Evolutionary conservation across 1,140 invertebrate genomes (phyloP).

Genomic region (Euwallacea similis): DNA sequence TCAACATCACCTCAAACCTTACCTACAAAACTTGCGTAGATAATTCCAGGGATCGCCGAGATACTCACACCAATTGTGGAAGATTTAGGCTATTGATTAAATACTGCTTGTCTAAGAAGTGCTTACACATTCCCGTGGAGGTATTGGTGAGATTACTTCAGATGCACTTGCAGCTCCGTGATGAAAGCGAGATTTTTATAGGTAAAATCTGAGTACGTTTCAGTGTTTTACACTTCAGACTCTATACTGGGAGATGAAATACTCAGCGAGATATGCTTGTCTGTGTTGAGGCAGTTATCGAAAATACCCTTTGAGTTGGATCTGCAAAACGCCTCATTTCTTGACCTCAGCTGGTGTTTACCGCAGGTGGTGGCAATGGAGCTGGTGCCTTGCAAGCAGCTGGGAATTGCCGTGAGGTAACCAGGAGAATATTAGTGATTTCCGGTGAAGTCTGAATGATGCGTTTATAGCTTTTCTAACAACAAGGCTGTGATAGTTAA

Average conservation of each 20-base stretch:
- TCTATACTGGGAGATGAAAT: slow-evolving; percentile 59
- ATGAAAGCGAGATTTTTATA: slow-evolving; percentile 16
- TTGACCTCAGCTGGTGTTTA: slow-evolving; percentile 62
- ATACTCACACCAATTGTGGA: slow-evolving; percentile 56
- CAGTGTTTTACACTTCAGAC: slow-evolving; percentile 41
- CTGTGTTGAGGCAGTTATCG: slow-evolving; percentile 59
- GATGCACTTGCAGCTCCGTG: background rate
- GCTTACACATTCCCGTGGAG: slow-evolving; percentile 60
- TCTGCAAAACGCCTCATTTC: slow-evolving; percentile 58
- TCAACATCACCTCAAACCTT: slow-evolving; percentile 48
- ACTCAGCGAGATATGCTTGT: slow-evolving; percentile 61
- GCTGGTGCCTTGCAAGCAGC: slow-evolving; percentile 60
- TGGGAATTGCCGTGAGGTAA: slow-evolving; percentile 61
- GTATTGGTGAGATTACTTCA: slow-evolving; percentile 54
- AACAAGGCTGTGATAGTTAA: slow-evolving; percentile 60
- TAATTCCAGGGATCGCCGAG: slow-evolving; percentile 52
- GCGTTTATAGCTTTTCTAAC: slow-evolving; percentile 56
- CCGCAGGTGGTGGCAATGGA: slow-evolving; percentile 56
- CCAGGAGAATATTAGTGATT: background rate
- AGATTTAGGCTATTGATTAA: slow-evolving; percentile 61
- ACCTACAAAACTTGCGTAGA: slow-evolving; percentile 55
- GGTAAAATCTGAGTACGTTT: slow-evolving; percentile 25
- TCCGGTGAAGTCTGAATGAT: background rate
- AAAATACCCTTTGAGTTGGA: slow-evolving; percentile 60
- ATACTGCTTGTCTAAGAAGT: slow-evolving; percentile 59